Percentiles rank a stretch among this genome's conserved stretches.
These are phyloP conservation scores for Oreochromis niloticus DNA, from an alignment of 2,113 vertebrate genomes.

Conservation along the genomic window DNA sequence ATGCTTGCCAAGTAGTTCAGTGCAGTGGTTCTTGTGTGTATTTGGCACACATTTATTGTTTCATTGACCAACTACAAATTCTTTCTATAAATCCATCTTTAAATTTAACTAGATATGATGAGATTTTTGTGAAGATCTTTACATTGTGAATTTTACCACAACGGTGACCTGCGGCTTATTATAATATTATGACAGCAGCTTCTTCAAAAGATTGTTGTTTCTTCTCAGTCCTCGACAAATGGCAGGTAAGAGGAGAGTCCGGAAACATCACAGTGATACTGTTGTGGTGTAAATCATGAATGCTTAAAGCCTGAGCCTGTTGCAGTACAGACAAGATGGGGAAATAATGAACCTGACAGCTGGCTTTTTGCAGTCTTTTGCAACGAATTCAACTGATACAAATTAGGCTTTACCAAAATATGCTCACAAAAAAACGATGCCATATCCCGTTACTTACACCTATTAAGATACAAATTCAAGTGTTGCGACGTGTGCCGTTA, in stretches of 20 bases:
- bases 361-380: not conserved
- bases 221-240: not conserved
- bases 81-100: not conserved
- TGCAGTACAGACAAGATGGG: not conserved
- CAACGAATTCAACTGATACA: not conserved
- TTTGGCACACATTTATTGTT: not conserved
- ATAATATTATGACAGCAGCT: not conserved
- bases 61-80: not conserved
- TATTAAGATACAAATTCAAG: not conserved
- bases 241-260: not conserved
- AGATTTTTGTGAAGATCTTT: not conserved
- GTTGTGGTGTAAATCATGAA: not conserved
- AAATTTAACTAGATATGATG: not conserved
- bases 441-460: not conserved
- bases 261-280: conserved; percentile 3
- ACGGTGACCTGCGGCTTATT: not conserved
- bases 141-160: not conserved
- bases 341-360: not conserved
- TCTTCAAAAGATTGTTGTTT: not conserved
- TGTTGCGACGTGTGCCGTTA: not conserved
- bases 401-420: not conserved
- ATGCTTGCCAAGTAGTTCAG: not conserved
- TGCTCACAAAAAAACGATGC: not conserved
- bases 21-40: not conserved
- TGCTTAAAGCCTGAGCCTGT: not conserved